Base-by-base conservation (phyloP, 2,113 vertebrate genomes). In the Notothenia coriiceps region DNA sequence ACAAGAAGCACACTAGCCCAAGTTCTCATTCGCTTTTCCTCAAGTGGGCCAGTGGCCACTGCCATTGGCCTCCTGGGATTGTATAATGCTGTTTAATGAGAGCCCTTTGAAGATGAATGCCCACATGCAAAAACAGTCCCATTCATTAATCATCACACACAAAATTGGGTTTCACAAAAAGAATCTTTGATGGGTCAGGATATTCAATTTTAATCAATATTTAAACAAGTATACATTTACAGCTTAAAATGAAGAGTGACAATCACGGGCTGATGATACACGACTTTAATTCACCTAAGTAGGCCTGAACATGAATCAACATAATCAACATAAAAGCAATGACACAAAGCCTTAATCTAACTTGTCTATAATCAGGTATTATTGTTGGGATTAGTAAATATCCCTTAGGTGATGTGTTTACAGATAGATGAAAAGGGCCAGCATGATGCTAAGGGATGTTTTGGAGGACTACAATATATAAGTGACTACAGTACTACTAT, bases 311-410 rank as follows among this genome's bases (percentile, higher is more conserved):
- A 89, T 72, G 89, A 85, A 90, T 87, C 79, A 91, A 87, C 91
- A 91, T 40, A 92, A 94, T 94, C 89, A 93, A 83, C 86, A 88
- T 93, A 88, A 93, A 92, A 94, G 92, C 91, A 74, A 44, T 66
- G 74, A 57, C 61, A 86, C 68, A 77, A 90, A 86, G 22, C 71
- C 60, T 61, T 77, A 86, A 92, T 88, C 89, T 87, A 57, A 85
- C 80, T 86, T 86, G 82, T 78, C 70, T 86, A 11, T 88, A 90
- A 92, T 91, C 85, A 86, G 85, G 86, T 81, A 84, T 91, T 91
- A 91, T 57, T 63, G 66, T 49, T 47, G 15, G 79, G 88, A 89
- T 93, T 86, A 86, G 43, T 72, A 13, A 60, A 70, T 67, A 77
- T 70, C 56, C 65, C 71, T 70, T 54, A 82, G 88, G 80, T 83